A percentile compares a stretch with the other conserved stretches of the same genome.
Evolutionary conservation across 2,113 vertebrate species (phyloP).

Genomic region (Labeo rohita): DNA sequence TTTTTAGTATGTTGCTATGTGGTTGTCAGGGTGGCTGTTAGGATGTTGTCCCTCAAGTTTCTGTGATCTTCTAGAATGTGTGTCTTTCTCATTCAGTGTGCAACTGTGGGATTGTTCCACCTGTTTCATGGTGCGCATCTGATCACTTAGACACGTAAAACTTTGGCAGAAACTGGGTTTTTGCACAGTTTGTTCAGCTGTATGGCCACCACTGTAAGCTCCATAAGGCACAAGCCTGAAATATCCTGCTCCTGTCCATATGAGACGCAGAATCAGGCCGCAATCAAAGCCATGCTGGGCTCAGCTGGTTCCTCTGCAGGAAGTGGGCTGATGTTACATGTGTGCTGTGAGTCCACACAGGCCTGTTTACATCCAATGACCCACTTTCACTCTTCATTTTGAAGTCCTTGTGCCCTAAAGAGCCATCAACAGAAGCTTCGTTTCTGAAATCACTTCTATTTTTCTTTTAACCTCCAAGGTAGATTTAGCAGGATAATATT

Average conservation of each 20-base stretch:
- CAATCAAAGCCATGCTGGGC: constrained; percentile 38
- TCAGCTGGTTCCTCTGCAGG: constrained; percentile 18
- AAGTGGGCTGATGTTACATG: not conserved
- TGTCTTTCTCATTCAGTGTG: not conserved
- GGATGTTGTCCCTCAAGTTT: not conserved
- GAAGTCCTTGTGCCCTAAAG: constrained; percentile 1
- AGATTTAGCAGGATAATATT: not conserved
- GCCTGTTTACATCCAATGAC: constrained; percentile 15
- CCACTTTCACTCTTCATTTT: constrained; percentile 19
- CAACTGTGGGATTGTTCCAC: not conserved
- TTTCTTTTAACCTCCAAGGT: constrained; percentile 35
- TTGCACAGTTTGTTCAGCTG: not conserved
- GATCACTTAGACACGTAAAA: not conserved
- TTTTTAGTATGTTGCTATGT: not conserved
- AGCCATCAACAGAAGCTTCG: constrained; percentile 13
- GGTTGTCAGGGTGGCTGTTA: not conserved
- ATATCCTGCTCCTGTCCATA: constrained; percentile 19
- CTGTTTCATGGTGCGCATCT: not conserved
- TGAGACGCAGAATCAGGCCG: constrained; percentile 25
- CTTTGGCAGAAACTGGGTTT: not conserved
- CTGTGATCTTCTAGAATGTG: not conserved
- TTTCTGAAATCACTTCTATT: not conserved
- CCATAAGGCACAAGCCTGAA: not conserved
- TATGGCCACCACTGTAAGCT: not conserved
- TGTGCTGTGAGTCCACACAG: not conserved